These are phyloP conservation scores for Caenorhabditis sp. DNA, from an alignment of 2,888 invertebrate species.

Conservation along the genomic window DNA sequence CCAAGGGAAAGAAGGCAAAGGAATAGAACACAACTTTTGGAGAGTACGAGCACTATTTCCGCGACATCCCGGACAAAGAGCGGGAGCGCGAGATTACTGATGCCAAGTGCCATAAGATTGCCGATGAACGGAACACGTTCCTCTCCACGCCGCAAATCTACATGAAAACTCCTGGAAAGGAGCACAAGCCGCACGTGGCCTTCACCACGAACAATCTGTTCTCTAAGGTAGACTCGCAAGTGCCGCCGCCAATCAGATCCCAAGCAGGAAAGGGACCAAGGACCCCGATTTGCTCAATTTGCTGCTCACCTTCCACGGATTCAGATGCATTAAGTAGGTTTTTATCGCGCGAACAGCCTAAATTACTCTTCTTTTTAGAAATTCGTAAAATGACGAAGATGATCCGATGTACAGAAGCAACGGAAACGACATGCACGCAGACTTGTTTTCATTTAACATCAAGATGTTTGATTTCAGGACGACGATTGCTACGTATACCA, in stretches of 20 bases:
- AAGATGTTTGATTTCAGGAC: slow-evolving; percentile 8
- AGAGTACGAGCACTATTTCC: slow-evolving; percentile 33
- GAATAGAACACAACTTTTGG: slow-evolving; percentile 20
- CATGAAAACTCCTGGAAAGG: slow-evolving; percentile 16
- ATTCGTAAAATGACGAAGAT: too few relatives aligned
- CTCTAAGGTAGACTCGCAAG: slow-evolving; percentile 19
- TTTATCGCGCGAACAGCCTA: background rate
- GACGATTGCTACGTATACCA: slow-evolving; percentile 11
- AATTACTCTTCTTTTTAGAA: slow-evolving; percentile 4
- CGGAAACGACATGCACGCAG: too few relatives aligned
- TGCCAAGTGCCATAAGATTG: background rate
- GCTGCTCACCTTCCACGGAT: slow-evolving; percentile 50
- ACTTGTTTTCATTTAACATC: too few relatives aligned
- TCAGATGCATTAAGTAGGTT: slow-evolving; percentile 37
- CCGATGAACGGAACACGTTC: slow-evolving; percentile 8
- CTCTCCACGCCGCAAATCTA: slow-evolving; percentile 20
- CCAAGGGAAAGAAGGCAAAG: too few relatives aligned
- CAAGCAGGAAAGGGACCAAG: slow-evolving; percentile 10
- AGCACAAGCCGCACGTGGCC: slow-evolving; percentile 26
- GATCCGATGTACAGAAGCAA: too few relatives aligned
- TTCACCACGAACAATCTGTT: slow-evolving; percentile 35
- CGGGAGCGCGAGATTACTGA: background rate
- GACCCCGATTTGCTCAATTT: slow-evolving; percentile 44
- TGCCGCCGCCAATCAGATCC: background rate
- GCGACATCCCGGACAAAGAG: slow-evolving; percentile 23